phyloP scores from a whole-genome alignment of 2,113 vertebrate genomes.

The Pandion haliaetus region DNA sequence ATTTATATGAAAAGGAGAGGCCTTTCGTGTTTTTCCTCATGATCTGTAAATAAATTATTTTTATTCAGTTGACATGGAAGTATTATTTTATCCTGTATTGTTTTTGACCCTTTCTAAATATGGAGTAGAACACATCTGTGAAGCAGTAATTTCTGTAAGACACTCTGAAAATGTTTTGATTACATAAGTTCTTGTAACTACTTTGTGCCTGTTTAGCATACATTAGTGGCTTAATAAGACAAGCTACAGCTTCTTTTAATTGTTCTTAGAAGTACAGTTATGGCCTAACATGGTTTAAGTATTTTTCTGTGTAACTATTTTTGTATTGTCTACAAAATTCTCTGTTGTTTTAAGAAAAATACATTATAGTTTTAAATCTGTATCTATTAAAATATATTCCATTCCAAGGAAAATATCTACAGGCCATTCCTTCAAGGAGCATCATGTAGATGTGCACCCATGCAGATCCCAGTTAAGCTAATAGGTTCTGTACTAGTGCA shows the following conservation, averaged over 20 bases:
- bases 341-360: not conserved
- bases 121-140: not conserved
- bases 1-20: conserved; percentile 62
- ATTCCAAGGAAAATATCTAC: not conserved
- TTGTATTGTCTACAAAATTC: not conserved
- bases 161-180: not conserved
- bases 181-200: not conserved
- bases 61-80: not conserved
- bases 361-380: not conserved
- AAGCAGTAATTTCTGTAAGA: not conserved
- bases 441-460: not conserved
- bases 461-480: not conserved
- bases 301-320: not conserved
- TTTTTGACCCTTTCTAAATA: not conserved
- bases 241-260: not conserved
- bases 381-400: not conserved
- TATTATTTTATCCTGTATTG: not conserved
- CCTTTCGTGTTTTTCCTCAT: not conserved
- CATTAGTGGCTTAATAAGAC: not conserved
- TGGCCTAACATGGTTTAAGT: not conserved
- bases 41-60: conserved; percentile 60
- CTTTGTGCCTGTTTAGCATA: not conserved
- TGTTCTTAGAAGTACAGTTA: not conserved
- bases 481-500: not conserved
- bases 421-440: not conserved